Base-by-base conservation (phyloP, 2,888 invertebrate species). In the Drosophila putrida region DNA sequence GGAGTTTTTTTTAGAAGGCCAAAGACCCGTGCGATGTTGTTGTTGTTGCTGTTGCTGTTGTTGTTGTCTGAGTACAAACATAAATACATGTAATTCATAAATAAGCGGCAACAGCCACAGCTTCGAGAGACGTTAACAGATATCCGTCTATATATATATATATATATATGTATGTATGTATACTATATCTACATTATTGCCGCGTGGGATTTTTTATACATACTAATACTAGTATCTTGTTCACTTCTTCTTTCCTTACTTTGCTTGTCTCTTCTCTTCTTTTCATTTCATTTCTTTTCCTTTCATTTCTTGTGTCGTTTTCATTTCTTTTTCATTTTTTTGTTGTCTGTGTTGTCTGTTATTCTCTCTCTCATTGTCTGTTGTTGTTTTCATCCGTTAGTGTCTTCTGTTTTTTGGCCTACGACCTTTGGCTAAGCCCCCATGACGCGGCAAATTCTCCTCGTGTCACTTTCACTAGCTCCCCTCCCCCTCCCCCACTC, bases 391-490 rank as follows among this genome's bases (percentile, higher is more conserved):
- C 49, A 63, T 76, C 44, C 47, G 54, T 57, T 75, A 44, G 39
- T 78, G 41, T 39, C 58, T 54, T 64, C 20, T 60, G 46, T 54
- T 64, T 73, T 75, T 75, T 75, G 75, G 72, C 72, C 67, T 74
- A 55, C 75, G 75, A 73, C 75, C 64, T 67, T 74, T 61, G 53
- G 55, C 78, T 63, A 63, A 71, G 78, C 61, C 65, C 49, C 13
- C 59, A 60, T 78, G 75, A 67, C 75, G 62, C 62, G 68, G 36
- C 78, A 75, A 75, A 75, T 59, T 57, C 65, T 54, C 28, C 77
- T 50, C 60, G 65, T 64, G 76, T 57, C 73, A 70, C 35, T 63
- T 63, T 49, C 49, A 47, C 62, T 43, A 39, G 28, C 6, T 38
- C 3, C 33, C 38, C 31, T 31, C 6, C 8, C 31, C 13, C 28